phyloP scores from a whole-genome alignment of 2,797 vertebrate genomes.

The Peromyscus eremicus region DNA sequence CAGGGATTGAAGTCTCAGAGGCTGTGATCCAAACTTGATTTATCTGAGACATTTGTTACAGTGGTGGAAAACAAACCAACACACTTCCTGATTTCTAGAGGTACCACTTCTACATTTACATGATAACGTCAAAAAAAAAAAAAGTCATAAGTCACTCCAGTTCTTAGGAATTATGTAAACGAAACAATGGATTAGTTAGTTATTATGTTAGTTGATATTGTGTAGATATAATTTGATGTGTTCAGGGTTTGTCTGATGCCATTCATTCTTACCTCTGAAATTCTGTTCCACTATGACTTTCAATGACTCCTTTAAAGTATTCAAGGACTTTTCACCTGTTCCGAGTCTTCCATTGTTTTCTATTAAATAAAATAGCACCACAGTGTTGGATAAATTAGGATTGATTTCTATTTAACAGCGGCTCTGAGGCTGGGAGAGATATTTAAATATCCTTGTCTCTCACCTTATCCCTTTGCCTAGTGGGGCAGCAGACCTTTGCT shows the following conservation, averaged over 20 bases:
- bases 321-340: background rate
- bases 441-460: background rate
- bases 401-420: conserved; percentile 37
- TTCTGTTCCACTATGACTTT: conserved; percentile 5
- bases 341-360: background rate
- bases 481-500: background rate
- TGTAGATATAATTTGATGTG: background rate
- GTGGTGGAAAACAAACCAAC: background rate
- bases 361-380: background rate
- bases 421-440: background rate
- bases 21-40: background rate
- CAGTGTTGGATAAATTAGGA: conserved; percentile 24
- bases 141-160: background rate
- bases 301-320: background rate
- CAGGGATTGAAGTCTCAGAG: background rate
- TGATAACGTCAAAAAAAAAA: background rate
- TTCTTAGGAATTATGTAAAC: background rate
- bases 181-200: background rate
- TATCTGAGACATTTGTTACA: background rate
- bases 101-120: background rate
- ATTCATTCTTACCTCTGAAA: background rate
- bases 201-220: background rate
- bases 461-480: background rate
- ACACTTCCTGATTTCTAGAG: background rate
- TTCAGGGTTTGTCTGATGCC: background rate